phyloP scores from a whole-genome alignment of 2,888 invertebrate genomes.

The Macrostomum cliftonense region DNA sequence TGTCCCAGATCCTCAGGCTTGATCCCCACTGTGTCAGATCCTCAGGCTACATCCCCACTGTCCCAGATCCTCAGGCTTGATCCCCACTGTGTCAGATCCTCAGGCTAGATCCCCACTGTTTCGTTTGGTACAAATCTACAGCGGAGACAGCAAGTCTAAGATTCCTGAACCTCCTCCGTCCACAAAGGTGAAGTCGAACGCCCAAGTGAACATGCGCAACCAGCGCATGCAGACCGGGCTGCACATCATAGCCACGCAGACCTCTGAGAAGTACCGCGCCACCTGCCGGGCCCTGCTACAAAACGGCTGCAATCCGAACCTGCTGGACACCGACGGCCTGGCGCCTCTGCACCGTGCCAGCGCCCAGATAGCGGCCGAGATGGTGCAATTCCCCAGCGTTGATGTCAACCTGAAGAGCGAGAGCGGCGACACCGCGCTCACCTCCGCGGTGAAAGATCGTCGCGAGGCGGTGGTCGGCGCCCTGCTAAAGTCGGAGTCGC shows the following conservation, averaged over 20 bases:
- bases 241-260: constrained; percentile 8
- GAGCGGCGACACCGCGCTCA: constrained; percentile 10
- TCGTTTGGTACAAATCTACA: no score
- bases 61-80: no score
- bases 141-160: no score
- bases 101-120: no score
- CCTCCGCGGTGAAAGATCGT: constrained; percentile 9
- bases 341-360: constrained; percentile 8
- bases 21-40: no score
- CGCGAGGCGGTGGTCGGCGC: constrained; percentile 4
- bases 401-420: constrained; percentile 8
- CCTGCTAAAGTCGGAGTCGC: constrained; percentile 5
- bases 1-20: no score
- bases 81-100: no score
- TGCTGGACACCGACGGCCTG: constrained; percentile 5
- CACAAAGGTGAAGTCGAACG: constrained; percentile 9
- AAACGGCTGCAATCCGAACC: constrained; percentile 9
- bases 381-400: constrained; percentile 1
- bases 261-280: constrained; percentile 4
- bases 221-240: constrained; percentile 7
- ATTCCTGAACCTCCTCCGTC: no score
- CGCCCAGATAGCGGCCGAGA: constrained; percentile 4
- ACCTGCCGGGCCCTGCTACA: constrained; percentile 4
- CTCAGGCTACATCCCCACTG: no score
- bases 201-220: constrained; percentile 6